These are phyloP conservation scores for Ferdinandea cuprea DNA, from an alignment of 2,888 invertebrate species.

Conservation along the genomic window DNA sequence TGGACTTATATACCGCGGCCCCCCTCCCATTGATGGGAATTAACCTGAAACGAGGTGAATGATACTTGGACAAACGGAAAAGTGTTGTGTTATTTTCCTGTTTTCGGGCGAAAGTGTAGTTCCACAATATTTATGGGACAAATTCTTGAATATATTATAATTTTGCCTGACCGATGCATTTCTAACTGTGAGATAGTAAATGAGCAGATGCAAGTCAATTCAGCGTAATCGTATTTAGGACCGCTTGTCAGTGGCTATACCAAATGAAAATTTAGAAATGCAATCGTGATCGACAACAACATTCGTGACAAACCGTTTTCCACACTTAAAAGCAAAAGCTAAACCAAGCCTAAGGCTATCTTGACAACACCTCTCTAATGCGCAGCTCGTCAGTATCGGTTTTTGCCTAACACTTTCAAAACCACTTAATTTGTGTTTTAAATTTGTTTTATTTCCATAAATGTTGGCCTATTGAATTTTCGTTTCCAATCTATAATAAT, in stretches of 20 bases:
- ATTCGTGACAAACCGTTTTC: too few relatives aligned
- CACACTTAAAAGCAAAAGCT: too few relatives aligned
- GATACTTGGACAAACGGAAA: conserved; percentile 29
- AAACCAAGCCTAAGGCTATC: neutral
- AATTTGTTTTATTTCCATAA: conserved; percentile 44
- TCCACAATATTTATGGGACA: conserved; percentile 1
- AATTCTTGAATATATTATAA: conserved; percentile 4
- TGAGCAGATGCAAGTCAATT: too few relatives aligned
- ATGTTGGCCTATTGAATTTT: conserved; percentile 35
- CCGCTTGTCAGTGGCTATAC: too few relatives aligned
- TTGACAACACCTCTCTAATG: neutral
- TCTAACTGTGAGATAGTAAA: too few relatives aligned
- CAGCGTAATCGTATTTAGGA: too few relatives aligned
- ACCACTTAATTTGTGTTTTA: conserved; percentile 53
- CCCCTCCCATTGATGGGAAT: neutral
- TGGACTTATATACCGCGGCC: conserved; percentile 17
- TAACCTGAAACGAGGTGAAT: conserved; percentile 38
- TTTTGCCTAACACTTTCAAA: conserved; percentile 28
- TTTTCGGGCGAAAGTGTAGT: conserved; percentile 34
- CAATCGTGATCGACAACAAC: too few relatives aligned
- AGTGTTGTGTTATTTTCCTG: conserved; percentile 20
- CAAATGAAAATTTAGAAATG: too few relatives aligned
- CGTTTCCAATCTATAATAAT: conserved; percentile 32
- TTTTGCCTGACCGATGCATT: neutral
- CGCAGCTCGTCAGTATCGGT: neutral